Percentiles rank a stretch among this genome's conserved stretches.
Conservation (phyloP, 2,888 invertebrate species). For the Galeruca laticollis region DNA sequence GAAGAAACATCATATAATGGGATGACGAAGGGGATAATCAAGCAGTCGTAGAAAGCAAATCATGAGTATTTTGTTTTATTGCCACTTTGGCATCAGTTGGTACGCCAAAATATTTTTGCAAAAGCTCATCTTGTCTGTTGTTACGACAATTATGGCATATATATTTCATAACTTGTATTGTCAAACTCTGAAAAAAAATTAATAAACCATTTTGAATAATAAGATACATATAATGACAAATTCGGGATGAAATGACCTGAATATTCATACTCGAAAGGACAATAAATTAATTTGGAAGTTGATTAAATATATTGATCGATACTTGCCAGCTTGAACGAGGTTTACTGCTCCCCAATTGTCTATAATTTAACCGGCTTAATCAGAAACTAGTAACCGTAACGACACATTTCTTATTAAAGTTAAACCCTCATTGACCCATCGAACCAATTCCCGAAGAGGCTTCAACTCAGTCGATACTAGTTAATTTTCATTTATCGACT, state of each 20-base stretch:
- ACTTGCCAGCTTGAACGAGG: neutral
- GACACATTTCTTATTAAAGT: slow-evolving; percentile 24
- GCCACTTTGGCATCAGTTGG: too few relatives aligned
- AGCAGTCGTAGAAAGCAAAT: too few relatives aligned
- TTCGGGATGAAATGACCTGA: neutral
- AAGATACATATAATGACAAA: neutral
- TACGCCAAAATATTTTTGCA: too few relatives aligned
- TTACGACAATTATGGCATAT: too few relatives aligned
- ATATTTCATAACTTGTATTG: too few relatives aligned
- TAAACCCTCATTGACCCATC: slow-evolving; percentile 18
- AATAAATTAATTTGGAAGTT: neutral
- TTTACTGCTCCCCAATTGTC: slow-evolving; percentile 9
- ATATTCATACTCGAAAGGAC: neutral
- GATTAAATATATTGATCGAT: slow-evolving; percentile 7
- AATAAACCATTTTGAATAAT: too few relatives aligned
- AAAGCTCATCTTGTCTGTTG: too few relatives aligned
- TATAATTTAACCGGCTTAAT: slow-evolving; percentile 17
- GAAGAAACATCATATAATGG: too few relatives aligned
- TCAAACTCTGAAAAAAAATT: too few relatives aligned
- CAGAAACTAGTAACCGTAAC: slow-evolving; percentile 18
- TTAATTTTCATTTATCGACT: slow-evolving; percentile 50
- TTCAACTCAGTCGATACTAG: slow-evolving; percentile 32
- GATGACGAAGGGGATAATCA: too few relatives aligned
- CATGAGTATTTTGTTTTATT: too few relatives aligned
- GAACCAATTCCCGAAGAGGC: slow-evolving; percentile 20